Base-by-base conservation (phyloP, 2,113 vertebrate genomes). In the Chloroceryle aenea region DNA sequence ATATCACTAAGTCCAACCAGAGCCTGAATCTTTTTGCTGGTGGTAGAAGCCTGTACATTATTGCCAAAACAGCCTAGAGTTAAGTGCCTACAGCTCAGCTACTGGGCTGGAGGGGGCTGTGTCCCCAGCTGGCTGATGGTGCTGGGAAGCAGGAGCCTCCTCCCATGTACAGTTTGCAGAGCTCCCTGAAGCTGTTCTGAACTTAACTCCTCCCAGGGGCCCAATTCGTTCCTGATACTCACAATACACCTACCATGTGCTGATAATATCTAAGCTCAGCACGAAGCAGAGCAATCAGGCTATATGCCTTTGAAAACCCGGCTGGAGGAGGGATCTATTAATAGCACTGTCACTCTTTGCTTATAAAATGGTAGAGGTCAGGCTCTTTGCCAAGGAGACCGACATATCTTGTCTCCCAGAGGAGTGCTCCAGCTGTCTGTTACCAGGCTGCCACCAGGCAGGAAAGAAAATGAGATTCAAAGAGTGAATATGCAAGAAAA, bases 281-380 rank as follows among this genome's bases (percentile, higher is more conserved):
- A 83, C 5, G 13, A 86, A 85, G 73, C 73, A 47, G 86, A 92
- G 79, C 52, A 72, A 59, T 50, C 40, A 55, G 59, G 55, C 75
- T 84, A 27, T 8, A 47, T 19, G 85, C 72, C 47, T 80, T 73
- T 74, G 89, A 80, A 93, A 95, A 89, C 68, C 87, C 36, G 68
- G 76, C 86, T 90, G 64, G 38, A 92, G 68, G 86, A 93, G 52
- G 29, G 43, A 52, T 77, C 42, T 95, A 89, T 95, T 93, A 96
- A 96, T 93, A 97, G 92, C 52, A 61, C 73, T 89, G 86, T 89
- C 84, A 89, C 26, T 75, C 73, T 76, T 59, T 59, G 47, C 95
- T 95, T 72, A 95, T 47, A 92, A 93, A 92, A 86, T 32, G 36
- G 86, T 55, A 92, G 91, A 95, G 93, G 94, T 94, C 94, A 93